Conservation (phyloP, 2,113 vertebrate genomes). For the Callipepla californica region DNA sequence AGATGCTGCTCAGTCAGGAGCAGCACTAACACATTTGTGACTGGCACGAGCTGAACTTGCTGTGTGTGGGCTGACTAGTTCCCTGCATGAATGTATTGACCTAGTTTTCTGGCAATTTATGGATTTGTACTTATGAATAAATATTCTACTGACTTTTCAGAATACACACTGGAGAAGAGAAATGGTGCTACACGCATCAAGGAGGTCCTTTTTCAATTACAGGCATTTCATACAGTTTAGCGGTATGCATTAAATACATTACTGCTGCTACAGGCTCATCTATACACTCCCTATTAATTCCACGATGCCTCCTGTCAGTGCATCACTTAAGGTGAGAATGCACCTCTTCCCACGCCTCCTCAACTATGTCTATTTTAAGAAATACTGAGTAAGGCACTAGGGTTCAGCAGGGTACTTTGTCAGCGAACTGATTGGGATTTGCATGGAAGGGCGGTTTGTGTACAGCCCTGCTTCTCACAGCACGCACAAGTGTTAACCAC, state of each 20-base stretch:
- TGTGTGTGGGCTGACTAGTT: background rate
- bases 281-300: background rate
- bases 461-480: background rate
- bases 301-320: background rate
- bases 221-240: background rate
- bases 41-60: background rate
- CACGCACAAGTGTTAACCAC: background rate
- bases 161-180: background rate
- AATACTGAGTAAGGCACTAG: background rate
- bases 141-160: background rate
- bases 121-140: background rate
- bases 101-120: background rate
- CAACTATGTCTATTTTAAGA: background rate
- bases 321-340: background rate
- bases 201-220: background rate
- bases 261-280: background rate
- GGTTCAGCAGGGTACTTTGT: constrained; percentile 5
- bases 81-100: background rate
- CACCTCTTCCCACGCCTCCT: background rate
- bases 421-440: constrained; percentile 4
- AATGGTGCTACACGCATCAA: background rate
- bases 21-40: background rate
- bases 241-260: background rate
- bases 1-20: background rate
- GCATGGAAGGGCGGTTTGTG: background rate